phyloP scores from a whole-genome alignment of 1,140 invertebrate species.

The Temnothorax nylanderi region DNA sequence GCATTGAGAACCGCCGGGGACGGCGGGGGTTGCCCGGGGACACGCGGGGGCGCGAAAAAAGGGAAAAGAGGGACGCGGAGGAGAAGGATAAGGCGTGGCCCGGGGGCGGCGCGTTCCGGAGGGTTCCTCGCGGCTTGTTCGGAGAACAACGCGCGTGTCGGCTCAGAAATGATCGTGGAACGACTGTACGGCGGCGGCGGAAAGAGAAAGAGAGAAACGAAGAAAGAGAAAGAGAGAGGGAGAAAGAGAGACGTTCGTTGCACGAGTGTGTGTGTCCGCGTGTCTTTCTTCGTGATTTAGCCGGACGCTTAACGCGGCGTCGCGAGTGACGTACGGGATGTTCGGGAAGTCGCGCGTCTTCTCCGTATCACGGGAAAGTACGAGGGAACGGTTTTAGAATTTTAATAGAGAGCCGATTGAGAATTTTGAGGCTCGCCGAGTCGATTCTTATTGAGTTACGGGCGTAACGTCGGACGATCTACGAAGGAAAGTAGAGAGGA shows the following conservation, averaged over 20 bases:
- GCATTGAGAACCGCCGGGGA: constrained; percentile 76
- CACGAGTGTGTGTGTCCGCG: constrained; percentile 1
- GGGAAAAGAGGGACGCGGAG: constrained; percentile 47
- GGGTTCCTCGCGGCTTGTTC: constrained; percentile 53
- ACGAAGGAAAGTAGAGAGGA: neutral
- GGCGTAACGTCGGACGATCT: neutral
- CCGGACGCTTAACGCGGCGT: constrained; percentile 48
- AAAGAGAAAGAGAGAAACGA: neutral
- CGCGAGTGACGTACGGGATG: constrained; percentile 40
- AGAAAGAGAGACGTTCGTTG: neutral
- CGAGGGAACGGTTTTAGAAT: neutral
- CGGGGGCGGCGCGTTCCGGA: constrained; percentile 44
- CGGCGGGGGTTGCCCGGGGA: constrained; percentile 72
- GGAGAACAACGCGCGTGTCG: constrained; percentile 52
- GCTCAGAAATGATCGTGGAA: constrained; percentile 53
- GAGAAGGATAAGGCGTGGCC: constrained; percentile 62
- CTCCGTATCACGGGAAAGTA: neutral
- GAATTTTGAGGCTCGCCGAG: neutral
- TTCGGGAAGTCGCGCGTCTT: constrained; percentile 22
- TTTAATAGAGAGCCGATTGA: constrained; percentile 10
- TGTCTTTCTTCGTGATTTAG: constrained; percentile 58
- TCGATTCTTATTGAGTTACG: constrained; percentile 17
- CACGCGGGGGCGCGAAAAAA: constrained; percentile 67
- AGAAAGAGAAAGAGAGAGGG: constrained; percentile 17
- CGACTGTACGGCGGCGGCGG: constrained; percentile 15